Conservation (phyloP, 2,797 vertebrate genomes). For the Dryobates pubescens region DNA sequence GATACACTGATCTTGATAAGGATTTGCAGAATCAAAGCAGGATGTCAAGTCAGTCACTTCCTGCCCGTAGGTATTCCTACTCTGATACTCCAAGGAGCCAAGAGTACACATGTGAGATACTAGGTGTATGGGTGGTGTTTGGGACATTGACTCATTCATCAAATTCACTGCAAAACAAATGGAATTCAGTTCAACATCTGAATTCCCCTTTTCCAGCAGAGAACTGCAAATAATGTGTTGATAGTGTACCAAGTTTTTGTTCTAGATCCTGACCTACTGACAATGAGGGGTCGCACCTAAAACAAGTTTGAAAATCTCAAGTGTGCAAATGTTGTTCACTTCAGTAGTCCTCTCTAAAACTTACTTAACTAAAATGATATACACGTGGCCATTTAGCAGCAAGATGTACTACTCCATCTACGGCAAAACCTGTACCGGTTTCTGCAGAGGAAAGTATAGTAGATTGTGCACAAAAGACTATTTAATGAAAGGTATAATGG, state of each 20-base stretch:
- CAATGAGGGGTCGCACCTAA: neutral
- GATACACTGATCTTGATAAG: constrained; percentile 10
- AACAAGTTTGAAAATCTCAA: neutral
- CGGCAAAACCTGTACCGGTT: neutral
- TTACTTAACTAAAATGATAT: neutral
- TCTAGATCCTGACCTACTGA: neutral
- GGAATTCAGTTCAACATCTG: neutral
- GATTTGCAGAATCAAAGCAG: constrained; percentile 45
- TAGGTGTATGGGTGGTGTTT: neutral
- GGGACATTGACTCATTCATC: neutral
- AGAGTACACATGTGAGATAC: neutral
- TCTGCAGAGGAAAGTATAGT: neutral
- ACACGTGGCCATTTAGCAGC: neutral
- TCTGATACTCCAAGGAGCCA: neutral
- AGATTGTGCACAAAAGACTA: neutral
- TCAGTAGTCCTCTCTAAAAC: neutral
- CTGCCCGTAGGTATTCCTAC: neutral
- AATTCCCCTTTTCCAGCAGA: neutral
- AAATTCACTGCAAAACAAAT: neutral
- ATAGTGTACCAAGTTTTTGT: neutral
- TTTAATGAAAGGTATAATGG: neutral
- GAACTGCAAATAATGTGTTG: neutral
- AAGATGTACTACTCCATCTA: neutral
- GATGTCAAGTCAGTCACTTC: neutral
- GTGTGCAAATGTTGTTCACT: neutral